Percentiles rank a stretch among this genome's conserved stretches.
These are phyloP conservation scores for Lycaena phlaeas DNA, from an alignment of 2,888 invertebrate genomes.

Conservation along the genomic window DNA sequence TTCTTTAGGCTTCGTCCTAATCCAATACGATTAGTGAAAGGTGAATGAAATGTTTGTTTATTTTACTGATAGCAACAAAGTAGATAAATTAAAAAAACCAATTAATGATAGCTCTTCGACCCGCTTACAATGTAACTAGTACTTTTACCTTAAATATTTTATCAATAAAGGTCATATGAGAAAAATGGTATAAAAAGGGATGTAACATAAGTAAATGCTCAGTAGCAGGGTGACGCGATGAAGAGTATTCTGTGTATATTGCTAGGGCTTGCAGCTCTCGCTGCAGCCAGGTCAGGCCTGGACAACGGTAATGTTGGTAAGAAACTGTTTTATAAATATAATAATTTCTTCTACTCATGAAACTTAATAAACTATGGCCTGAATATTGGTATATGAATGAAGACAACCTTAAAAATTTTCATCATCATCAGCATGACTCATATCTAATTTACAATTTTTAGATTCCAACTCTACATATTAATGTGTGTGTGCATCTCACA, in stretches of 20 bases:
- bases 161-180: conserved; percentile 6
- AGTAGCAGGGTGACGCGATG: conserved; percentile 18
- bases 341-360: too few relatives aligned
- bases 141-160: conserved; percentile 12
- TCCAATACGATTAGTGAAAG: too few relatives aligned
- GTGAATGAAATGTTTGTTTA: too few relatives aligned
- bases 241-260: conserved; percentile 19
- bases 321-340: conserved; percentile 5
- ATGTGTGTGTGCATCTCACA: too few relatives aligned
- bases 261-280: conserved; percentile 20
- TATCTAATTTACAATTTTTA: too few relatives aligned
- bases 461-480: too few relatives aligned
- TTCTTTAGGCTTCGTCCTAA: too few relatives aligned
- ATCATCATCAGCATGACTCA: too few relatives aligned
- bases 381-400: background rate
- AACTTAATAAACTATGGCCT: too few relatives aligned
- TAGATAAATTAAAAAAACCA: too few relatives aligned
- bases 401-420: too few relatives aligned
- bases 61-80: too few relatives aligned
- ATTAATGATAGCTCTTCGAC: background rate
- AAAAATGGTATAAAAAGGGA: conserved; percentile 17
- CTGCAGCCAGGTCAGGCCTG: conserved; percentile 18
- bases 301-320: conserved; percentile 18
- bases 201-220: background rate
- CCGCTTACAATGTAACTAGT: background rate